Conservation (phyloP, 2,888 invertebrate species). For the Rhimphoctona megacephalus region DNA sequence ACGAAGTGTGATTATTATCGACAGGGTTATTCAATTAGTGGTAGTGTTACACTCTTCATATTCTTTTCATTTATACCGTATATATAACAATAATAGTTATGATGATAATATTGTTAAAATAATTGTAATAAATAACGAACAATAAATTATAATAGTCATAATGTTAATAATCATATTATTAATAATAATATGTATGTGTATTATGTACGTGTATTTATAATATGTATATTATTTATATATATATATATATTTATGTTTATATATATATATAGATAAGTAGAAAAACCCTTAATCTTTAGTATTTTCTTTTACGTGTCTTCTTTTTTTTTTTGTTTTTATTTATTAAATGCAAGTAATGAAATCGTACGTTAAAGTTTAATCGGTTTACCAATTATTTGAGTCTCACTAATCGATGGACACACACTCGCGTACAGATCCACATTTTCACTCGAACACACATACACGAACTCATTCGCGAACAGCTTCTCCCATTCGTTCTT, state of each 20-base stretch:
- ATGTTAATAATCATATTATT: slow-evolving; percentile 44
- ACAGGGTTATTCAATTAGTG: slow-evolving; percentile 75
- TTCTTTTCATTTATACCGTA: slow-evolving; percentile 71
- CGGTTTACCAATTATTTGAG: slow-evolving; percentile 71
- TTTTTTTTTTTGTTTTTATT: slow-evolving; percentile 38
- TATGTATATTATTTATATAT: slow-evolving; percentile 69
- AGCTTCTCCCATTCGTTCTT: slow-evolving; percentile 28
- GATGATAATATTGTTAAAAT: slow-evolving; percentile 49
- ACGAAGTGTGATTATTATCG: slow-evolving; percentile 82
- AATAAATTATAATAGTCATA: slow-evolving; percentile 25
- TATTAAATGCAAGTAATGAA: slow-evolving; percentile 76
- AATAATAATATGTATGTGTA: slow-evolving; percentile 68
- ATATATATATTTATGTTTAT: slow-evolving; percentile 71
- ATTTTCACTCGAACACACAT: slow-evolving; percentile 52
- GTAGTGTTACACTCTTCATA: slow-evolving; percentile 69
- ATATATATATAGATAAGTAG: slow-evolving; percentile 78
- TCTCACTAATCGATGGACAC: slow-evolving; percentile 74
- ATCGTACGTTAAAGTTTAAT: slow-evolving; percentile 73
- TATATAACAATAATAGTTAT: slow-evolving; percentile 66
- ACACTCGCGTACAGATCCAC: slow-evolving; percentile 43
- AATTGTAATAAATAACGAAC: slow-evolving; percentile 13
- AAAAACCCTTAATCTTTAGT: slow-evolving; percentile 78
- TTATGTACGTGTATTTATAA: slow-evolving; percentile 72
- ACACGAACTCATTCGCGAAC: slow-evolving; percentile 35
- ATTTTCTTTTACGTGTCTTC: slow-evolving; percentile 72